Evolutionary conservation across 2,888 invertebrate species (phyloP).

Genomic region (Hesperia comma): DNA sequence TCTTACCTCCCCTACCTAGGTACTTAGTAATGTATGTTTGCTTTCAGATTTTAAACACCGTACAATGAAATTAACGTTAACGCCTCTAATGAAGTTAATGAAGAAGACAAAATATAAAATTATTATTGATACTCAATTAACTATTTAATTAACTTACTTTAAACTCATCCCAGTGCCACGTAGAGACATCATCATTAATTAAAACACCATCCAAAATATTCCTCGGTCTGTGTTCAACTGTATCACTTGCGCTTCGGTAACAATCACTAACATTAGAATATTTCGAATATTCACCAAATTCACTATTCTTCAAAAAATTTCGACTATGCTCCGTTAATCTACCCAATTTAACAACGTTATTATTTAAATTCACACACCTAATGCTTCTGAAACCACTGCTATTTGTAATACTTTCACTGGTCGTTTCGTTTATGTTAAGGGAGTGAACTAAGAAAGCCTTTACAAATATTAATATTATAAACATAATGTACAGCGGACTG

Average conservation of each 20-base stretch:
- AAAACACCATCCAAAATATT: conserved; percentile 60
- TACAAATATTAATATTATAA: conserved; percentile 50
- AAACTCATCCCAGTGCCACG: conserved; percentile 70
- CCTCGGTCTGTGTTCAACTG: conserved; percentile 47
- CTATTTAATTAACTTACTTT: conserved; percentile 58
- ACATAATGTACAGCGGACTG: background rate
- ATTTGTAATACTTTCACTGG: conserved; percentile 51
- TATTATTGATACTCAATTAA: background rate
- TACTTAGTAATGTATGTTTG: too few species aligned
- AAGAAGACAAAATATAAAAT: too few species aligned
- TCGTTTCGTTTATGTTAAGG: conserved; percentile 52
- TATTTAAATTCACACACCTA: conserved; percentile 44
- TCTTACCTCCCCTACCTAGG: too few species aligned
- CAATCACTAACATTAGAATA: conserved; percentile 59
- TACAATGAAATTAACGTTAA: too few species aligned
- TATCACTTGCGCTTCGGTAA: conserved; percentile 42
- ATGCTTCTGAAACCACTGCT: conserved; percentile 48
- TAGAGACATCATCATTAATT: conserved; percentile 57
- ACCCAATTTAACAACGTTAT: conserved; percentile 42
- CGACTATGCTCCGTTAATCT: conserved; percentile 52
- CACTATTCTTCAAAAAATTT: conserved; percentile 52
- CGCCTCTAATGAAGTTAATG: too few species aligned
- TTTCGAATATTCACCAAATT: conserved; percentile 54
- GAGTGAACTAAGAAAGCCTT: conserved; percentile 47
- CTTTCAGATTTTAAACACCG: too few species aligned